These are phyloP conservation scores for Drosophila basisetae DNA, from an alignment of 2,888 invertebrate species.

Conservation along the genomic window DNA sequence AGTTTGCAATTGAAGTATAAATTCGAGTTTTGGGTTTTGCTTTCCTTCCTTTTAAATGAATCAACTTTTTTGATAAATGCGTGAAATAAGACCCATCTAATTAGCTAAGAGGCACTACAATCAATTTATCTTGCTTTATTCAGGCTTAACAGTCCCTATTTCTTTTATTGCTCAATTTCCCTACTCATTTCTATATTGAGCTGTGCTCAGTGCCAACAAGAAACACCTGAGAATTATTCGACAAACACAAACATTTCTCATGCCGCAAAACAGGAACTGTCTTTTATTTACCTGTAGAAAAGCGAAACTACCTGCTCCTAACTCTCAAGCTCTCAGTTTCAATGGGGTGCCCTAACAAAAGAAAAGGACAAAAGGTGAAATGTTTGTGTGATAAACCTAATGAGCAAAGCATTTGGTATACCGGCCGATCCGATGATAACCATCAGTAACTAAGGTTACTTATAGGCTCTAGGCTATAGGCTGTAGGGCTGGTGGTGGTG, in stretches of 20 bases:
- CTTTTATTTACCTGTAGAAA: constrained; percentile 56
- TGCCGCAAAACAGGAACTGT: constrained; percentile 54
- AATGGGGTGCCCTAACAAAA: constrained; percentile 16
- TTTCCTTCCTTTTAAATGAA: constrained; percentile 12
- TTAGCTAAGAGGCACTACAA: constrained; percentile 35
- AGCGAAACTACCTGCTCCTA: constrained; percentile 52
- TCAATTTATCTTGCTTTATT: constrained; percentile 54
- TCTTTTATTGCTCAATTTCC: constrained; percentile 10
- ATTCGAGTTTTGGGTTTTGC: constrained; percentile 23
- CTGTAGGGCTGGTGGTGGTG: background rate
- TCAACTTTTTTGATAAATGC: constrained; percentile 48
- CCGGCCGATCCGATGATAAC: constrained; percentile 39
- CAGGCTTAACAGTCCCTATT: constrained; percentile 7
- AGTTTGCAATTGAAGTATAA: constrained; percentile 30
- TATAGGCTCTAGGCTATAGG: background rate
- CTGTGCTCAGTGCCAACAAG: constrained; percentile 26
- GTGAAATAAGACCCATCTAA: constrained; percentile 32
- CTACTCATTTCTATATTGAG: constrained; percentile 27
- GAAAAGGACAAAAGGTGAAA: constrained; percentile 66
- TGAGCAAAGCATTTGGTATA: constrained; percentile 60
- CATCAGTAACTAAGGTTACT: constrained; percentile 39
- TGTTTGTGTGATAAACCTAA: constrained; percentile 78
- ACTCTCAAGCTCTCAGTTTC: constrained; percentile 27
- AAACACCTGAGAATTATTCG: constrained; percentile 47
- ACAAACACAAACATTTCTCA: constrained; percentile 59